Evolutionary conservation across 2,797 vertebrate genomes (phyloP), one percentile per base, ranked within the genome.

Genomic region (Schizothorax lantsangensis): DNA sequence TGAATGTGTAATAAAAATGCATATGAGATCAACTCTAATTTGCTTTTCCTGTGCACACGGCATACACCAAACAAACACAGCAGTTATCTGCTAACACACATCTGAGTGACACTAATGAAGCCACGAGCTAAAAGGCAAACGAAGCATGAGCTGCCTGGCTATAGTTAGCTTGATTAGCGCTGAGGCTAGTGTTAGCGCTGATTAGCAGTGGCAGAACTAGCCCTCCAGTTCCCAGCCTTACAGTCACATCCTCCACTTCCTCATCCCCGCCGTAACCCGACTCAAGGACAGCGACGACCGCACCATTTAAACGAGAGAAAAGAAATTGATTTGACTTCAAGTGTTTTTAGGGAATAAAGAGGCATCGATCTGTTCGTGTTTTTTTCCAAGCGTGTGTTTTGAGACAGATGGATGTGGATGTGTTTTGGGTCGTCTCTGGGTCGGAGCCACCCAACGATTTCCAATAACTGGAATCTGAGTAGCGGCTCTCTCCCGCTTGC

Each of bases 361-460:
- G 78, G 17, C 82, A 88, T 73, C 80, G 84, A 88, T 90, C 57
- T 81, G 84, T 74, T 72, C 64, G 19, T 64, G 72, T 69, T 81
- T 85, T 81, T 57, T 79, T 82, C 36, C 15, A 12, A 86, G 71
- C 66, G 9, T 64, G 69, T 88, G 81, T 87, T 71, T 74, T 26
- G 81, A 83, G 81, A 78, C 84, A 33, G 73, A 78, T 66, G 26
- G 66, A 85, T 69, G 69, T 83, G 83, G 84, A 81, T 68, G 86
- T 79, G 54, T 82, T 81, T 84, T 88, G 83, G 72, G 87, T 90
- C 77, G 30, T 86, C 84, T 88, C 79, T 73, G 52, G 73, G 82
- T 87, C 57, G 30, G 85, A 82, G 80, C 85, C 73, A 83, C 82
- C 66, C 78, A 89, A 88, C 73, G 87, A 89, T 89, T 91, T 89